Evolutionary conservation across 1,140 invertebrate genomes (phyloP).

Genomic region (Anthonomus grandis): DNA sequence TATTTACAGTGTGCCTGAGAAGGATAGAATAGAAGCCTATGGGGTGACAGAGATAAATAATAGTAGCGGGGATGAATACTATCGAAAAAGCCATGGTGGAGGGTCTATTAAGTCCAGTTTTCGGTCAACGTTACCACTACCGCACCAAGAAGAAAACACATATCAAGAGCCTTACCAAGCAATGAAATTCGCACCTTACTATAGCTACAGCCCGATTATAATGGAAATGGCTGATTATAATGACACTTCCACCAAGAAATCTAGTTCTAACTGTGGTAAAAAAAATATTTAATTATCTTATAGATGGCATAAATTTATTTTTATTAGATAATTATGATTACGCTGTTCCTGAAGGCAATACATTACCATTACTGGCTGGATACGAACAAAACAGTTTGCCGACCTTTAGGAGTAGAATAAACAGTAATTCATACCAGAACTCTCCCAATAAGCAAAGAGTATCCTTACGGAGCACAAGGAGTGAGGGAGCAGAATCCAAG

Average conservation of each 20-base stretch:
- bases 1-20: conserved; percentile 35
- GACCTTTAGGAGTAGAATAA: conserved; percentile 34
- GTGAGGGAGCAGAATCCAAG: conserved; percentile 32
- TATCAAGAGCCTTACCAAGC: conserved; percentile 79
- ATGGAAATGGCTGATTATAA: conserved; percentile 72
- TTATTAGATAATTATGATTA: conserved; percentile 63
- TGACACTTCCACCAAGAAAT: conserved; percentile 51
- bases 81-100: conserved; percentile 38
- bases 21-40: conserved; percentile 44
- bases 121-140: conserved; percentile 55
- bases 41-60: conserved; percentile 48
- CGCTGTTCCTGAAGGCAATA: conserved; percentile 70
- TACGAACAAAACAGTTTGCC: conserved; percentile 35
- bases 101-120: conserved; percentile 50
- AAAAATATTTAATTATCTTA: not conserved
- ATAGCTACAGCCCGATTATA: conserved; percentile 73
- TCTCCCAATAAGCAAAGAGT: conserved; percentile 30
- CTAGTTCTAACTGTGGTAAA: conserved; percentile 21
- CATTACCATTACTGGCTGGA: conserved; percentile 59
- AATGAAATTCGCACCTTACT: conserved; percentile 71
- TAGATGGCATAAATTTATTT: not conserved
- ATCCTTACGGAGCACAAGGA: conserved; percentile 33
- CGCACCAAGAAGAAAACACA: conserved; percentile 65
- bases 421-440: conserved; percentile 23
- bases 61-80: conserved; percentile 26